A percentile compares a stretch with the other conserved stretches of the same genome.
Evolutionary conservation across 1,140 invertebrate genomes (phyloP).

Genomic region (Saxidomus purpurata): DNA sequence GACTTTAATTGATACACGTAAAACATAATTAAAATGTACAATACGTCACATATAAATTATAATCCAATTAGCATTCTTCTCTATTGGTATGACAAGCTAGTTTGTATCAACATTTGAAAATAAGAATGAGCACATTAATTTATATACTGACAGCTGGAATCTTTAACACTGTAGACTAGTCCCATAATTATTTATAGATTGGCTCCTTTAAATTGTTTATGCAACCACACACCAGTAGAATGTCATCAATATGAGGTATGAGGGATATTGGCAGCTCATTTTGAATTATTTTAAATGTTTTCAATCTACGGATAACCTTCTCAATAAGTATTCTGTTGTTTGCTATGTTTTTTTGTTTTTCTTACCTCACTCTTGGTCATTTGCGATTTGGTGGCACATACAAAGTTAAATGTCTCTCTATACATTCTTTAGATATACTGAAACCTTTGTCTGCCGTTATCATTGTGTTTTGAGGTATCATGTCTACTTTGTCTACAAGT

Average conservation of each 20-base stretch:
- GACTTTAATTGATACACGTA: too few relatives aligned
- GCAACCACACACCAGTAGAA: slow-evolving; percentile 23
- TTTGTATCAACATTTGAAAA: too few relatives aligned
- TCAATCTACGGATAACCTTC: slow-evolving; percentile 53
- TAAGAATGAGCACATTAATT: too few relatives aligned
- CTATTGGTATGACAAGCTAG: too few relatives aligned
- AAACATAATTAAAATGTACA: too few relatives aligned
- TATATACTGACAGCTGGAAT: too few relatives aligned
- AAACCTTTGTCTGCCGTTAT: slow-evolving; percentile 65
- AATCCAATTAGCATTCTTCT: too few relatives aligned
- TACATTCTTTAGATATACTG: slow-evolving; percentile 37
- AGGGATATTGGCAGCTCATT: slow-evolving; percentile 45
- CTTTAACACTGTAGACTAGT: too few relatives aligned
- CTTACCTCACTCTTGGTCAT: slow-evolving; percentile 19
- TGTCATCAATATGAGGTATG: slow-evolving; percentile 44
- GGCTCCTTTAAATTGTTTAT: slow-evolving; percentile 42
- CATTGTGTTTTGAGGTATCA: slow-evolving; percentile 27
- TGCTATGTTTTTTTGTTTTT: slow-evolving; percentile 59
- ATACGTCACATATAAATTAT: too few relatives aligned
- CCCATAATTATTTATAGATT: slow-evolving; percentile 59
- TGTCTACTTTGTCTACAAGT: slow-evolving; percentile 42
- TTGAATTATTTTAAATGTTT: slow-evolving; percentile 54
- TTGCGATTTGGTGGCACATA: slow-evolving; percentile 42
- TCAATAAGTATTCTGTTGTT: slow-evolving; percentile 56
- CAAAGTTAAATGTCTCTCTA: slow-evolving; percentile 8